Evolutionary conservation across 2,797 vertebrate genomes (phyloP).

Genomic region (Lepus oiostolus): DNA sequence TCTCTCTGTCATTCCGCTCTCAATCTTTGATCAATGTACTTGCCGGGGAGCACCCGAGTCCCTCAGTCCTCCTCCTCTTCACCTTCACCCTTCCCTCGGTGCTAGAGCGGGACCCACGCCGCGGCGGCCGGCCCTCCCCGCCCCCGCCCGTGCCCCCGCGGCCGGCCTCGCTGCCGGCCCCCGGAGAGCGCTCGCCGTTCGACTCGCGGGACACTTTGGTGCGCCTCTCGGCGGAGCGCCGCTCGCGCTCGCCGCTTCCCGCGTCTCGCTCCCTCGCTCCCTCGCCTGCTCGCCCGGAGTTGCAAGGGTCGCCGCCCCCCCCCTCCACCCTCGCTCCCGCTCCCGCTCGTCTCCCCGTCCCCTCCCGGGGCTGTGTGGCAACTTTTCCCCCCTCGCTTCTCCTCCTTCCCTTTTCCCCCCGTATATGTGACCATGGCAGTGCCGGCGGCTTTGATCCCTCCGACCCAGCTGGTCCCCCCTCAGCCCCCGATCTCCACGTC

Average conservation of each 20-base stretch:
- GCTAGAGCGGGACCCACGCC: constrained; percentile 91
- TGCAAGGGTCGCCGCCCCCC: constrained; percentile 77
- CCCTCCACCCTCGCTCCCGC: constrained; percentile 84
- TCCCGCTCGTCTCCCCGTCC: constrained; percentile 52
- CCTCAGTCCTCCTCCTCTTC: constrained; percentile 91
- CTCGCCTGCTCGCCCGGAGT: constrained; percentile 76
- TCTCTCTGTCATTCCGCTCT: constrained; percentile 96
- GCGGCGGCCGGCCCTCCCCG: constrained; percentile 77
- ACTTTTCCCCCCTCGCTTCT: constrained; percentile 79
- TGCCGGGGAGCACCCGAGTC: constrained; percentile 91
- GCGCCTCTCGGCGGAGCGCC: constrained; percentile 83
- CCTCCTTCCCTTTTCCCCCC: constrained; percentile 75
- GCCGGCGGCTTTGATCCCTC: constrained; percentile 97
- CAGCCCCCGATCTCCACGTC: constrained; percentile 94
- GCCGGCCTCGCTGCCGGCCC: constrained; percentile 76
- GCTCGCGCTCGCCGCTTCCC: constrained; percentile 76
- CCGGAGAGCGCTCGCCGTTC: constrained; percentile 86
- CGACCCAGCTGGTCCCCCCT: constrained; percentile 93
- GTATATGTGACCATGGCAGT: constrained; percentile 97
- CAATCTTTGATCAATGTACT: constrained; percentile 97
- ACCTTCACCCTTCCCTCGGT: constrained; percentile 91
- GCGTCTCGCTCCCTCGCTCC: constrained; percentile 86
- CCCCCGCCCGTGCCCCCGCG: constrained; percentile 79
- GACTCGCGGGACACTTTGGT: constrained; percentile 87
- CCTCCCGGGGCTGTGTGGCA: constrained; percentile 75